These are phyloP conservation scores for Nicator chloris DNA, from an alignment of 2,113 vertebrate species.

Conservation along the genomic window DNA sequence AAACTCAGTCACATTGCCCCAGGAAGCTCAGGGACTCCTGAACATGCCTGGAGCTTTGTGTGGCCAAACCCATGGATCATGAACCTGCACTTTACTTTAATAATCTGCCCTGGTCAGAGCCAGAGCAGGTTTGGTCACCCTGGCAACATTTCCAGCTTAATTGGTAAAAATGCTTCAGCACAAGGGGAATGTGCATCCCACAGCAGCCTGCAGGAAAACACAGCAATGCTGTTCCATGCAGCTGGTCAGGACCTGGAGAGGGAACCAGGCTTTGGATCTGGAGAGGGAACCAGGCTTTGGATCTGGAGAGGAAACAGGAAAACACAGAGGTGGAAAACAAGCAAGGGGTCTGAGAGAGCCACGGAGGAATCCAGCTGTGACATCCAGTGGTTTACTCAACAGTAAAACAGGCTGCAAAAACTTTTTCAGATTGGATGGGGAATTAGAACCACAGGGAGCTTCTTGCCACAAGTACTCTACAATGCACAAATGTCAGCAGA, in stretches of 20 bases:
- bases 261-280: fast-evolving
- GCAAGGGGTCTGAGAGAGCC: background rate
- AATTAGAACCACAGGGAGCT: background rate
- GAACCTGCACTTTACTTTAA: background rate
- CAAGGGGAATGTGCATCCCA: background rate
- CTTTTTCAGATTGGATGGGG: background rate
- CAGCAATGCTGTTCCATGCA: fast-evolving
- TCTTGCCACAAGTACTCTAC: background rate
- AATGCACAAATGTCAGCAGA: conserved; percentile 10
- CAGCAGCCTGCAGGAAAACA: background rate
- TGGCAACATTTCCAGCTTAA: background rate
- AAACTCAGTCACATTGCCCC: background rate
- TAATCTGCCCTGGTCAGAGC: background rate
- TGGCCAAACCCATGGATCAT: background rate
- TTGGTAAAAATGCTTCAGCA: background rate
- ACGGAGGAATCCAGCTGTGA: background rate
- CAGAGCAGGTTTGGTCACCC: background rate
- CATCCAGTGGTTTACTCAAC: background rate
- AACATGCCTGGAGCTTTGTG: background rate
- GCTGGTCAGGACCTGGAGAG: background rate
- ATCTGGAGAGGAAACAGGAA: background rate
- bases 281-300: background rate
- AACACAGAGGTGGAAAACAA: background rate
- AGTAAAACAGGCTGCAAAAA: background rate
- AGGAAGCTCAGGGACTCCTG: background rate